Percentiles rank a stretch among this genome's conserved stretches.
These are phyloP conservation scores for Cossypha polioptera DNA, from an alignment of 2,797 vertebrate genomes.

Conservation along the genomic window DNA sequence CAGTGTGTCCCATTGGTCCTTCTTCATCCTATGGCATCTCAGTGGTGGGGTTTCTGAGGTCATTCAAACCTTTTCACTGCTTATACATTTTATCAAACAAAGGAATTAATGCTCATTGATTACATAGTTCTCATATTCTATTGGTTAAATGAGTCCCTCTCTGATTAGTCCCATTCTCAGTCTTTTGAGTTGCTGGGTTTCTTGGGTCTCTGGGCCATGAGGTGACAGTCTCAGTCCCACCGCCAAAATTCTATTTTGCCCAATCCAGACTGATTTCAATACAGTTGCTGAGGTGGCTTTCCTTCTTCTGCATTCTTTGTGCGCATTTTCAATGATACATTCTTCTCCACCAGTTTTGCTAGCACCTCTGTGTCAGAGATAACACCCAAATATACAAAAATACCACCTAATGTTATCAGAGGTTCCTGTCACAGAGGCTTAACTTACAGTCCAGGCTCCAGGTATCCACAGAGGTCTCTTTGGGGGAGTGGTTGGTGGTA, in stretches of 20 bases:
- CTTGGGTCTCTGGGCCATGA: not conserved
- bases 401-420: not conserved
- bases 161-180: not conserved
- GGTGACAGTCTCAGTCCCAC: no score
- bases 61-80: not conserved
- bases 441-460: not conserved
- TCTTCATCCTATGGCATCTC: not conserved
- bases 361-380: rapidly evolving
- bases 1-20: not conserved
- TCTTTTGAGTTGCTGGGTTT: not conserved
- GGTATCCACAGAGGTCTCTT: not conserved
- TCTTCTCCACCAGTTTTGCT: not conserved
- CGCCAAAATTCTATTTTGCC: not conserved
- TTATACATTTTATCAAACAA: not conserved
- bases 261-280: not conserved
- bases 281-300: not conserved
- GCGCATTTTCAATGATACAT: not conserved
- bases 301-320: not conserved
- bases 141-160: not conserved
- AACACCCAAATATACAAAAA: not conserved
- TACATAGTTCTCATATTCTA: not conserved
- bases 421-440: rapidly evolving
- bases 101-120: not conserved
- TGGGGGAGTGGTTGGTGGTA: rapidly evolving
- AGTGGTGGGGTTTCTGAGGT: not conserved